Percentiles rank a stretch among this genome's conserved stretches.
These are phyloP conservation scores for Cheilosia vernalis DNA, from an alignment of 2,888 invertebrate species.

Conservation along the genomic window DNA sequence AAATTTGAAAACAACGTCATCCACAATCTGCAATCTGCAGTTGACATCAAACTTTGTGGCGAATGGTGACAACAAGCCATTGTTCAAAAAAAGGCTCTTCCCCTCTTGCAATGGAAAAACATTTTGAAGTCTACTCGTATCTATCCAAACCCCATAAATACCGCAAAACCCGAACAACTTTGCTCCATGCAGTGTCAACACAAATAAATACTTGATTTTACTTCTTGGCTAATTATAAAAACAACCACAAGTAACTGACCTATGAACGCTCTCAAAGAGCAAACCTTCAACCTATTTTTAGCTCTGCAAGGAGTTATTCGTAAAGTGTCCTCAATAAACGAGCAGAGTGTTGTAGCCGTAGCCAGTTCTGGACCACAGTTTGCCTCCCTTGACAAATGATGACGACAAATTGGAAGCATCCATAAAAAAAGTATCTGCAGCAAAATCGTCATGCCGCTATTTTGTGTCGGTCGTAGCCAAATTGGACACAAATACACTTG, in stretches of 20 bases:
- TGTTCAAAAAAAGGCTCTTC: neutral
- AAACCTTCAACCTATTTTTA: conserved; percentile 62
- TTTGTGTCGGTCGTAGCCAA: neutral
- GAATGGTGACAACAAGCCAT: neutral
- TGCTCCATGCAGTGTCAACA: neutral
- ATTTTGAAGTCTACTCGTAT: neutral
- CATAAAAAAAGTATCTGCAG: conserved; percentile 46
- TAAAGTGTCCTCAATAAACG: conserved; percentile 46
- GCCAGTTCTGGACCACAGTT: conserved; percentile 13
- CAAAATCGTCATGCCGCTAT: conserved; percentile 45
- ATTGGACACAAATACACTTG: neutral
- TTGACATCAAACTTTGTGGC: conserved; percentile 22
- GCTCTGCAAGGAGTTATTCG: conserved; percentile 36
- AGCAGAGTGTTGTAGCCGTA: conserved; percentile 19
- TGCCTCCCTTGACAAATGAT: too few species aligned
- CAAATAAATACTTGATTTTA: conserved; percentile 5
- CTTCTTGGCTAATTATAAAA: conserved; percentile 41
- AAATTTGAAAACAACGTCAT: conserved; percentile 44
- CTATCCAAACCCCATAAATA: conserved; percentile 28
- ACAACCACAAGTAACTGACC: conserved; percentile 48
- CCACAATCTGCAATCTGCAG: conserved; percentile 26
- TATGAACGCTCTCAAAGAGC: conserved; percentile 24
- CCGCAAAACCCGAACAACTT: conserved; percentile 20
- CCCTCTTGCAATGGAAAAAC: neutral
- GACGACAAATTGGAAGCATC: conserved; percentile 46